Conservation (phyloP, 1,140 invertebrate species). For the Scaptomyza hsui region DNA sequence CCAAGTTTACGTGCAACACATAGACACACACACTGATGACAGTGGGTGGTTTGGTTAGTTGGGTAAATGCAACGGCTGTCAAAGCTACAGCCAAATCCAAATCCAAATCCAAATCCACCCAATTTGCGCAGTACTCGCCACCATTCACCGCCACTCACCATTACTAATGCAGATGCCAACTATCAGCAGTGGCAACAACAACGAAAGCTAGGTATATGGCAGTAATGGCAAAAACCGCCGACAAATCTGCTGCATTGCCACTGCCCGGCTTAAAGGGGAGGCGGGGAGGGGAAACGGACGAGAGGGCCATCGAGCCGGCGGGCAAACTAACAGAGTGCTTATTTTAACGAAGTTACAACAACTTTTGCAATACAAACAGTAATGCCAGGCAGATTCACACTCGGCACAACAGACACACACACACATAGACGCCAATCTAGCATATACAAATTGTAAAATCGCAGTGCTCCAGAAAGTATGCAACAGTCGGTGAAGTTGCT, state of each 20-base stretch:
- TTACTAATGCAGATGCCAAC: conserved; percentile 78
- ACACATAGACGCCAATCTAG: conserved; percentile 32
- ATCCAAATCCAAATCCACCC: conserved; percentile 63
- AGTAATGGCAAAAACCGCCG: conserved; percentile 76
- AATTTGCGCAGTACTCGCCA: conserved; percentile 67
- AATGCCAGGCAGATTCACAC: conserved; percentile 80
- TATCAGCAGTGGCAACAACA: conserved; percentile 44
- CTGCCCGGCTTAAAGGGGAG: too few species aligned
- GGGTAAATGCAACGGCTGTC: conserved; percentile 38
- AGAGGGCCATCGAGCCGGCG: conserved; percentile 62
- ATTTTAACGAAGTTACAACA: conserved; percentile 82
- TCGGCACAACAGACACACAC: conserved; percentile 62
- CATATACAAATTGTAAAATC: conserved; percentile 51
- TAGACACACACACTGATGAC: conserved; percentile 27
- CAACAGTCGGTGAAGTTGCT: conserved; percentile 50
- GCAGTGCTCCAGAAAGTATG: conserved; percentile 62
- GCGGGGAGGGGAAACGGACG: conserved; percentile 3
- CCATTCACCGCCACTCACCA: conserved; percentile 58
- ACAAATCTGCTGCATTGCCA: conserved; percentile 77
- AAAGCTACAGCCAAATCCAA: conserved; percentile 36
- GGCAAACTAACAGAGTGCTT: conserved; percentile 80
- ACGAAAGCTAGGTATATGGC: conserved; percentile 36
- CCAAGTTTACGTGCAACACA: conserved; percentile 57
- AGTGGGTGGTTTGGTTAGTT: neutral
- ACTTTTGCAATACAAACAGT: conserved; percentile 81